Evolutionary conservation across 2,888 invertebrate genomes (phyloP).

Genomic region (Agrotis exclamationis): DNA sequence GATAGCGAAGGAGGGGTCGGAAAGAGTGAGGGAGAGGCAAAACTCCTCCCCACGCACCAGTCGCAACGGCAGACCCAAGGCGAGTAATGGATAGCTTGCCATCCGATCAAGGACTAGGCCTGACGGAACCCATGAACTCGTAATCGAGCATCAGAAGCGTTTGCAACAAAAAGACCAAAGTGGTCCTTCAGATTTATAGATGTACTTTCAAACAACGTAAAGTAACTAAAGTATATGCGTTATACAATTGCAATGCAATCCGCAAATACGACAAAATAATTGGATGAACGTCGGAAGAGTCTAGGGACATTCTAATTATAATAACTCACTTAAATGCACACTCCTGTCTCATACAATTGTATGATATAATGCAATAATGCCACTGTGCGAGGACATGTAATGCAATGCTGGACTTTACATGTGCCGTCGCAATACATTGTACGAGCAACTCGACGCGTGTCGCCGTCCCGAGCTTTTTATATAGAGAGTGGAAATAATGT

Average conservation of each 20-base stretch:
- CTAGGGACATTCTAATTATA: constrained; percentile 1
- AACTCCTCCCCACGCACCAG: too few species aligned
- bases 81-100: too few species aligned
- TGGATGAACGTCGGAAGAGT: not conserved
- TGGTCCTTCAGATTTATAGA: too few species aligned
- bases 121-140: not conserved
- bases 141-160: too few species aligned
- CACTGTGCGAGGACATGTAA: not conserved
- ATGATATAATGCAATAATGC: not conserved
- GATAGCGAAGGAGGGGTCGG: too few species aligned
- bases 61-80: too few species aligned
- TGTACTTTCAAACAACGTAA: not conserved
- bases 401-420: not conserved
- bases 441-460: not conserved
- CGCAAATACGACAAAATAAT: not conserved
- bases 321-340: not conserved
- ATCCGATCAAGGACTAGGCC: not conserved
- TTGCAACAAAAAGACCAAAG: too few species aligned
- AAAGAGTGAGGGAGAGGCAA: too few species aligned
- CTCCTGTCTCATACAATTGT: not conserved
- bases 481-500: not conserved
- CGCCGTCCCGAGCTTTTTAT: not conserved
- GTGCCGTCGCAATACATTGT: not conserved
- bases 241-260: not conserved
- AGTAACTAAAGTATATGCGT: not conserved